A percentile compares a stretch with the other conserved stretches of the same genome.
Conservation (phyloP, 2,888 invertebrate species). For the Acrobasis suavella region DNA sequence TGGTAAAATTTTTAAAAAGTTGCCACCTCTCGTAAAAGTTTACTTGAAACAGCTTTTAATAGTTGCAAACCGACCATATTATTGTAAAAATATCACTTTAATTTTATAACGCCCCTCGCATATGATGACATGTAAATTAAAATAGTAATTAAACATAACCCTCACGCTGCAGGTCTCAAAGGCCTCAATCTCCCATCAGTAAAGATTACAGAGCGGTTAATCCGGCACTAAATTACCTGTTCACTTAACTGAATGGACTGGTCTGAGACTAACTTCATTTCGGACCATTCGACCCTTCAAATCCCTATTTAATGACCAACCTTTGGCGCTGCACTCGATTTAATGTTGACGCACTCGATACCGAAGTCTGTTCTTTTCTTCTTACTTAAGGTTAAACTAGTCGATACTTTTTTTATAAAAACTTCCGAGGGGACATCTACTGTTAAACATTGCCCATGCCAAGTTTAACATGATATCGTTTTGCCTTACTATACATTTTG, state of each 20-base stretch:
- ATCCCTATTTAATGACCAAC: conserved; percentile 78
- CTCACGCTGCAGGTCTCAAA: conserved; percentile 1
- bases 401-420: neutral
- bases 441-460: too few relatives aligned
- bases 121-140: too few relatives aligned
- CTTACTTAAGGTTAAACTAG: neutral
- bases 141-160: conserved; percentile 2
- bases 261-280: conserved; percentile 71
- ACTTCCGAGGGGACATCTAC: neutral
- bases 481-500: too few relatives aligned
- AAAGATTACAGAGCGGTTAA: conserved; percentile 54
- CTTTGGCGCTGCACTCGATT: conserved; percentile 41
- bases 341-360: conserved; percentile 37
- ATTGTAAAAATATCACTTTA: too few relatives aligned
- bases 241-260: conserved; percentile 53
- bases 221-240: conserved; percentile 65
- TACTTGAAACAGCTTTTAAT: too few relatives aligned
- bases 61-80: too few relatives aligned
- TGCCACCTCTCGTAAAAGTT: too few relatives aligned
- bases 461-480: too few relatives aligned
- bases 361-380: conserved; percentile 14
- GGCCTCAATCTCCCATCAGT: conserved; percentile 33
- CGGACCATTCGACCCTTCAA: conserved; percentile 74
- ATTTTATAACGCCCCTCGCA: too few relatives aligned
- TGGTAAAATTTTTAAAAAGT: too few relatives aligned